Conservation (phyloP, 2,888 invertebrate species). For the Trissoscelio sp. region DNA sequence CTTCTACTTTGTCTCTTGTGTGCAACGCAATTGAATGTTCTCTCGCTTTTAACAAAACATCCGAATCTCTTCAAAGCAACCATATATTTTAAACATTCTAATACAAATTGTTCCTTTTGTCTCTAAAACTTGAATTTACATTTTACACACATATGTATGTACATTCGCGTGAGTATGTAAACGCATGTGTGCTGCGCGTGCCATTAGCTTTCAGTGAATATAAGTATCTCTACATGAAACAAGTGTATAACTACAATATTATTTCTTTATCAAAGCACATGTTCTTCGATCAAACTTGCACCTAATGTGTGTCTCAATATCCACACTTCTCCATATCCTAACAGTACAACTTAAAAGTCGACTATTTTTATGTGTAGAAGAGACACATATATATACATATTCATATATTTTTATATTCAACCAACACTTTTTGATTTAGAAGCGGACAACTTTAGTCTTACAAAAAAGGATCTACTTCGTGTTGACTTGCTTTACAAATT, state of each 20-base stretch:
- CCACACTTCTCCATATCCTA: constrained; percentile 50
- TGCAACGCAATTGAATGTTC: constrained; percentile 17
- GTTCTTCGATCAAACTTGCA: constrained; percentile 49
- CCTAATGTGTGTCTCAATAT: constrained; percentile 41
- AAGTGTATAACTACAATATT: constrained; percentile 10
- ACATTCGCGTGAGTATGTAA: constrained; percentile 42
- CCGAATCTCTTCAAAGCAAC: constrained; percentile 56
- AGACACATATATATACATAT: too few species aligned
- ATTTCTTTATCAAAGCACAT: constrained; percentile 47
- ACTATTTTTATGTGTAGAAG: constrained; percentile 55
- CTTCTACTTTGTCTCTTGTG: constrained; percentile 6
- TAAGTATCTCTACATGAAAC: constrained; percentile 2
- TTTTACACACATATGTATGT: constrained; percentile 62
- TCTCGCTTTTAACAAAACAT: constrained; percentile 32
- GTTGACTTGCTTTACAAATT: constrained; percentile 17
- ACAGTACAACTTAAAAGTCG: constrained; percentile 48
- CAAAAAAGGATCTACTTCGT: neutral
- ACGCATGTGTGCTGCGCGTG: constrained; percentile 24
- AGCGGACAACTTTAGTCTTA: constrained; percentile 9
- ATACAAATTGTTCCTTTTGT: constrained; percentile 26
- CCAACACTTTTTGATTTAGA: constrained; percentile 11
- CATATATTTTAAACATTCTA: constrained; percentile 15
- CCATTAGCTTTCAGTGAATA: constrained; percentile 22
- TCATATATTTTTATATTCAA: constrained; percentile 49
- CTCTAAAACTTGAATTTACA: constrained; percentile 28